Evolutionary conservation across 2,797 vertebrate species (phyloP).

Genomic region (Discoglossus pictus): DNA sequence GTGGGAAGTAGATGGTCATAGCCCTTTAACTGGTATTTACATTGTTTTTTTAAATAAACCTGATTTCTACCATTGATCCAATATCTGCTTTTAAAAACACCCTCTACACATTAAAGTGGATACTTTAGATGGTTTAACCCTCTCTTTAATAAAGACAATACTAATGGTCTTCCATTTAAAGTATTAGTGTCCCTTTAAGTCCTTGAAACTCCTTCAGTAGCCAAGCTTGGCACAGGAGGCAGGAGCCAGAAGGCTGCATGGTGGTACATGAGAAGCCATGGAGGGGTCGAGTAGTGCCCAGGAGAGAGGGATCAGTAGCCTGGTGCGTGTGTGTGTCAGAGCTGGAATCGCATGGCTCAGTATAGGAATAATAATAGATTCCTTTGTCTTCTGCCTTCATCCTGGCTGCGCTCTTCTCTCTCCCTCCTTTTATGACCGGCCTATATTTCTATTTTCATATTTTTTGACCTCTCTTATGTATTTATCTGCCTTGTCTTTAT

Average conservation of each 20-base stretch:
- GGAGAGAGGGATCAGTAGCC: slow-evolving; percentile 43
- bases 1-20: no score
- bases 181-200: no score
- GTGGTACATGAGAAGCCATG: slow-evolving; percentile 43
- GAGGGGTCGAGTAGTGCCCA: slow-evolving; percentile 19
- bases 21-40: no score
- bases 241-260: slow-evolving; percentile 34
- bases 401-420: slow-evolving; percentile 9
- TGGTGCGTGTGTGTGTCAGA: slow-evolving; percentile 23
- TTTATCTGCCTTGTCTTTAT: no score
- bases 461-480: neutral
- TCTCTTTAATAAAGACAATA: no score
- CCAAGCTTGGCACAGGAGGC: slow-evolving; percentile 16
- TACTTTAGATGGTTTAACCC: no score
- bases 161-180: no score
- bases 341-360: slow-evolving; percentile 34
- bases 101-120: no score
- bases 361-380: slow-evolving; percentile 36
- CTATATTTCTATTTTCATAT: neutral
- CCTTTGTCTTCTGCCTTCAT: slow-evolving; percentile 26
- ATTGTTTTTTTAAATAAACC: no score
- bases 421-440: no score
- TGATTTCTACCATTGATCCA: no score
- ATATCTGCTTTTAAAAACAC: no score
- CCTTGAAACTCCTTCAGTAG: slow-evolving; percentile 26